phyloP scores from a whole-genome alignment of 1,140 invertebrate species.

The Drosophila takahashii region DNA sequence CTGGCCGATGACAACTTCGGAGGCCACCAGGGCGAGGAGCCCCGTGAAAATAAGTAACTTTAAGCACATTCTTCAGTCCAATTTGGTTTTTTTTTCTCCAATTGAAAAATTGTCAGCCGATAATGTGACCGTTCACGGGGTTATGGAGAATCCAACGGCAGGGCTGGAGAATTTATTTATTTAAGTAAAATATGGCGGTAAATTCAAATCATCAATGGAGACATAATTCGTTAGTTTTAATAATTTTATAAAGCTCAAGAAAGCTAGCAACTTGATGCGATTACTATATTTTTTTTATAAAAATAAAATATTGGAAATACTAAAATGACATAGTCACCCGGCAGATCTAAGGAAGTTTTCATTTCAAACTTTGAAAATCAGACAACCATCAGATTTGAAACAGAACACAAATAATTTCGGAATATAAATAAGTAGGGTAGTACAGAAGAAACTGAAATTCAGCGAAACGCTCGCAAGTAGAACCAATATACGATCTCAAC shows the following conservation, averaged over 20 bases:
- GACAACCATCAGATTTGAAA: not conserved
- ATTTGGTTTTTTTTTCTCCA: slow-evolving; percentile 17
- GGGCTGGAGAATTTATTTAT: not conserved
- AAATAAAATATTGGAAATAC: too few relatives aligned
- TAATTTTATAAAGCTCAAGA: too few relatives aligned
- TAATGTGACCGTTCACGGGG: not conserved
- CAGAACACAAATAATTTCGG: not conserved
- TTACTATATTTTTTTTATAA: too few relatives aligned
- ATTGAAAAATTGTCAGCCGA: slow-evolving; percentile 28
- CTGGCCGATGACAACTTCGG: slow-evolving; percentile 61
- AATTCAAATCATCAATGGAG: not conserved
- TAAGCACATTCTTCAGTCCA: slow-evolving; percentile 47
- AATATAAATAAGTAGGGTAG: not conserved
- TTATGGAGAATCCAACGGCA: not conserved
- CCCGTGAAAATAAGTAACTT: slow-evolving; percentile 44
- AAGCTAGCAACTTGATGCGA: too few relatives aligned
- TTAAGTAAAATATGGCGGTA: not conserved
- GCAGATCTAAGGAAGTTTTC: not conserved
- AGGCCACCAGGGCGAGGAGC: slow-evolving; percentile 34
- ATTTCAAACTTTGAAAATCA: not conserved
- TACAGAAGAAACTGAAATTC: too few relatives aligned
- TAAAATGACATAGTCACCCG: not conserved
- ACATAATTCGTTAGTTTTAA: not conserved
- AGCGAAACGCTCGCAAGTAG: not conserved
- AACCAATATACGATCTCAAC: not conserved